Conservation (phyloP, 2,888 invertebrate species). For the Argyresthia albistria region DNA sequence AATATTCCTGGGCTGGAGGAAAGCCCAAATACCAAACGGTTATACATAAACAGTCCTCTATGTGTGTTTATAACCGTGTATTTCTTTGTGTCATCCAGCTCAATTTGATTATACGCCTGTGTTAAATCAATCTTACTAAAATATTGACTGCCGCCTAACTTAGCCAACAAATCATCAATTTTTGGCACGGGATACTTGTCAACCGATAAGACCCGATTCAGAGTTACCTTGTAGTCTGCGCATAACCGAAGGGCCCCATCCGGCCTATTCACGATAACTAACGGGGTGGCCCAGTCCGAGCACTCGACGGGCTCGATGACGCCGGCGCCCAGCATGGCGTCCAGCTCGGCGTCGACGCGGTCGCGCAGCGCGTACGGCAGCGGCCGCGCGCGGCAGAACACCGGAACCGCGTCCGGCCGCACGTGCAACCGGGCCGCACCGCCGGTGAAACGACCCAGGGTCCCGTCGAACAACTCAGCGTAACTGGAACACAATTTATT, state of each 20-base stretch:
- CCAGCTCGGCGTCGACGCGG: neutral
- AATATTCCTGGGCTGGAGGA: neutral
- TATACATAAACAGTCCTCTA: neutral
- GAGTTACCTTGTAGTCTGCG: conserved; percentile 8
- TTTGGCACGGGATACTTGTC: neutral
- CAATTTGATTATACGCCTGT: neutral
- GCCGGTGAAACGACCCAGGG: neutral
- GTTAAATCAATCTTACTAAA: neutral
- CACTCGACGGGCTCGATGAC: neutral
- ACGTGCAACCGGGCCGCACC: neutral
- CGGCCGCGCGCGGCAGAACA: conserved; percentile 2
- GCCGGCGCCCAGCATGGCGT: too few species aligned
- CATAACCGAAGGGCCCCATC: conserved; percentile 6
- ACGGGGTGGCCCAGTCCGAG: conserved; percentile 7
- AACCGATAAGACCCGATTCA: conserved; percentile 7
- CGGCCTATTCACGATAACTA: conserved; percentile 11
- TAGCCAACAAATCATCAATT: neutral
- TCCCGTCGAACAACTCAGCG: neutral
- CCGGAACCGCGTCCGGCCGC: conserved; percentile 2
- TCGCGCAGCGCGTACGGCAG: conserved; percentile 1
- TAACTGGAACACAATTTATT: neutral
- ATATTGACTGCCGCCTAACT: neutral
- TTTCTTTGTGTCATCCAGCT: neutral
- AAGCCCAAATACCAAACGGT: neutral
- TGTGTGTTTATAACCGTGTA: neutral